A percentile compares a stretch with the other conserved stretches of the same genome.
Evolutionary conservation across 2,797 vertebrate genomes (phyloP).

Genomic region (Bothrops alternatus): DNA sequence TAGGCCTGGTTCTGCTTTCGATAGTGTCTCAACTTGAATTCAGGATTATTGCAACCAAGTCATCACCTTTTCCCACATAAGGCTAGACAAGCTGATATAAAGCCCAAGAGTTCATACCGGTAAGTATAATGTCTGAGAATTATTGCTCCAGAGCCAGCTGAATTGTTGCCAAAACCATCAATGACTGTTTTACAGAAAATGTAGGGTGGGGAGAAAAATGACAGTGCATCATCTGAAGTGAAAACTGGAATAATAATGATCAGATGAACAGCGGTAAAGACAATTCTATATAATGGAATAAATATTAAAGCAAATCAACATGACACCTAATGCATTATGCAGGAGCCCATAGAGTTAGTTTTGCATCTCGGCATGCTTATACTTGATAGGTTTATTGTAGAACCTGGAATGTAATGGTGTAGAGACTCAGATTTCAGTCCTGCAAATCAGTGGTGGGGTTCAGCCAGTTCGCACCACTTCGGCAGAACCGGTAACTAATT

Average conservation of each 20-base stretch:
- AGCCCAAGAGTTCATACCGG: constrained; percentile 65
- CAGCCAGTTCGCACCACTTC: no score
- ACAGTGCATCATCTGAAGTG: constrained; percentile 40
- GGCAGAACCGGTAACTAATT: no score
- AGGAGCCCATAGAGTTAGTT: constrained; percentile 10
- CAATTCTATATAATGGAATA: constrained; percentile 48
- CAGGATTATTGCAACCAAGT: neutral
- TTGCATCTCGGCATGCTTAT: neutral
- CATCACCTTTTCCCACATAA: neutral
- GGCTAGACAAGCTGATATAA: constrained; percentile 67
- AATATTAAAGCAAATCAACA: constrained; percentile 37
- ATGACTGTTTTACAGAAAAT: constrained; percentile 57
- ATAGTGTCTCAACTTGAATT: no score
- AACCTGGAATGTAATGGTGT: neutral
- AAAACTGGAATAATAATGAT: constrained; percentile 30
- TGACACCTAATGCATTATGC: constrained; percentile 23
- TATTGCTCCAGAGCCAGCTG: constrained; percentile 62
- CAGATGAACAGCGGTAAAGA: constrained; percentile 56
- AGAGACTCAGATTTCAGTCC: neutral
- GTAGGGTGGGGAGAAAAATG: neutral
- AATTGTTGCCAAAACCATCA: constrained; percentile 64
- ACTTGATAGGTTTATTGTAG: neutral
- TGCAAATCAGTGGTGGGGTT: neutral
- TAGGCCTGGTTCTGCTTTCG: neutral
- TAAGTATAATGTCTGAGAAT: constrained; percentile 62